These are phyloP conservation scores for Chrysocyon brachyurus DNA, from an alignment of 2,797 vertebrate genomes.

Conservation along the genomic window DNA sequence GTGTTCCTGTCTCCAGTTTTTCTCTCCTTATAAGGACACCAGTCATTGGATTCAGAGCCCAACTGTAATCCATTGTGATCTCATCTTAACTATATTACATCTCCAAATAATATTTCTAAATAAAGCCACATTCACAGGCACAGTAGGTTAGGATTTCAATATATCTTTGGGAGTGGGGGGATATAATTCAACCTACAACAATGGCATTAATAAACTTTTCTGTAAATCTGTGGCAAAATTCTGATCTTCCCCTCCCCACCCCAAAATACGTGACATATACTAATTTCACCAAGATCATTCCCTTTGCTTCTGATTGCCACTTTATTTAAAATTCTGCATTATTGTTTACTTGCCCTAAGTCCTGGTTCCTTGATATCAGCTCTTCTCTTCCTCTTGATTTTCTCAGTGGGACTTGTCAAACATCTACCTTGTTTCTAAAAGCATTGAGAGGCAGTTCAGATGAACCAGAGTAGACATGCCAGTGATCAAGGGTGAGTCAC, in stretches of 20 bases:
- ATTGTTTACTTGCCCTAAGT: background rate
- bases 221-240: background rate
- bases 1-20: background rate
- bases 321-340: background rate
- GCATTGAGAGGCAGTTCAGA: background rate
- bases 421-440: conserved; percentile 65
- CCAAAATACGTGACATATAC: background rate
- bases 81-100: background rate
- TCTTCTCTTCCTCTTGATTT: background rate
- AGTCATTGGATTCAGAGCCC: conserved; percentile 6
- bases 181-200: background rate
- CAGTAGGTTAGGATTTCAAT: background rate
- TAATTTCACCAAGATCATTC: background rate
- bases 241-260: background rate
- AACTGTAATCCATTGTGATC: background rate
- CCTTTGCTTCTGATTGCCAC: background rate
- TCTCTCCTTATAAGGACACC: background rate
- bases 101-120: conserved; percentile 38
- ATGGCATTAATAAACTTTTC: background rate
- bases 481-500: conserved; percentile 67
- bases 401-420: conserved; percentile 55
- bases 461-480: background rate
- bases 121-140: background rate
- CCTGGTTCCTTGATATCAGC: background rate
- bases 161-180: background rate